Conservation (phyloP, 2,113 vertebrate species). For the Hippocampus guttulatus region DNA sequence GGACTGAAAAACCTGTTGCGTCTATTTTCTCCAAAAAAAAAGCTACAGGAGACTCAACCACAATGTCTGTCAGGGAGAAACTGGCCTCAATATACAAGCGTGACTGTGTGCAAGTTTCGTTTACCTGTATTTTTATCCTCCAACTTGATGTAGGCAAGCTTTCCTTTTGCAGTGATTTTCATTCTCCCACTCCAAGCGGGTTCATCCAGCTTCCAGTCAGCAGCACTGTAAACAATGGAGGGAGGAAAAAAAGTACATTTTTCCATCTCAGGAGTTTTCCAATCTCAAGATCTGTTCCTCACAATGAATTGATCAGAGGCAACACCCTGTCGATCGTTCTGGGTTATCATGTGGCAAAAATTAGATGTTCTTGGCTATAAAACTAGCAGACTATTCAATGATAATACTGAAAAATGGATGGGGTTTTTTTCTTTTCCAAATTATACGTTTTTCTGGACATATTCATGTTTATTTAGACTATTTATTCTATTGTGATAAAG, state of each 20-base stretch:
- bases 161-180: conserved; percentile 85
- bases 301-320: neutral
- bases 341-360: neutral
- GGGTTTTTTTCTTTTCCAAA: neutral
- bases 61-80: neutral
- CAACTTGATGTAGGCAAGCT: conserved; percentile 84
- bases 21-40: too few relatives aligned
- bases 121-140: conserved; percentile 88
- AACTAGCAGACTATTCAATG: neutral
- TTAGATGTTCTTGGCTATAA: neutral
- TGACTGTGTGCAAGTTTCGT: neutral
- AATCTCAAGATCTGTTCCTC: neutral
- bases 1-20: too few relatives aligned
- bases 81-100: neutral
- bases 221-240: conserved; percentile 74
- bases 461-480: neutral
- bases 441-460: neutral
- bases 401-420: neutral
- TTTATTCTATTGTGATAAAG: neutral
- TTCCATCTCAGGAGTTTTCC: too few relatives aligned
- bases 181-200: conserved; percentile 90
- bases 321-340: neutral
- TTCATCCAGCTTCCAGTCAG: conserved; percentile 95
- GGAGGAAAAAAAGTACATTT: neutral
- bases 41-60: neutral